Base-by-base conservation (phyloP, 2,113 vertebrate genomes). In the Ptychochromis oligacanthus region DNA sequence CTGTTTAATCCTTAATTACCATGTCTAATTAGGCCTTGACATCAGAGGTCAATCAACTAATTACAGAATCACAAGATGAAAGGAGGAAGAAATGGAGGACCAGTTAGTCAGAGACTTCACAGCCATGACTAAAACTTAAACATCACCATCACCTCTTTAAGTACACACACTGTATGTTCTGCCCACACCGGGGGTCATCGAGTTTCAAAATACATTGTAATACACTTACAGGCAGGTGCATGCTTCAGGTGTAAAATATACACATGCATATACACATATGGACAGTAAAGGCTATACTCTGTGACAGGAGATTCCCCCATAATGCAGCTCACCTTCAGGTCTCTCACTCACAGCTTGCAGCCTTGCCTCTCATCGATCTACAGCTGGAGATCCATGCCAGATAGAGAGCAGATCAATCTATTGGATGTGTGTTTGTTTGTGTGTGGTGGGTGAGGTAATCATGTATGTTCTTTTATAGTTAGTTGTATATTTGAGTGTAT, bases 11-110 rank as follows among this genome's bases (percentile, higher is more conserved):
- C 88, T 91, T 94, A 94, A 94, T 94, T 94, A 94, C 90, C 90
- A 92, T 94, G 91, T 93, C 92, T 93, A 94, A 94, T 94, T 95
- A 95, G 88, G 87, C 78, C 87, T 87, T 90, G 93, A 93, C 94
- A 94, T 92, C 88, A 94, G 93, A 94, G 93, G 94, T 95, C 94
- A 95, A 93, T 94, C 93, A 93, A 93, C 91, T 94, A 91, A 95
- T 94, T 95, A 94, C 91, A 86, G 85, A 93, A 94, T 82, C 87
- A 82, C 83, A 86, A 81, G 93, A 93, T 93, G 88, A 93, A 93
- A 94, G 88, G 80, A 84, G 81, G 82, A 40, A 4, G 65, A 72
- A 92, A 87, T 81, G 70, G 55, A 87, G 78, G 84, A 86, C 49
- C 80, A 92, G 84, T 77, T 86, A 89, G 91, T 82, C 84, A 86